These are phyloP conservation scores for Chaetodon auriga DNA, from an alignment of 2,113 vertebrate species.

Conservation along the genomic window DNA sequence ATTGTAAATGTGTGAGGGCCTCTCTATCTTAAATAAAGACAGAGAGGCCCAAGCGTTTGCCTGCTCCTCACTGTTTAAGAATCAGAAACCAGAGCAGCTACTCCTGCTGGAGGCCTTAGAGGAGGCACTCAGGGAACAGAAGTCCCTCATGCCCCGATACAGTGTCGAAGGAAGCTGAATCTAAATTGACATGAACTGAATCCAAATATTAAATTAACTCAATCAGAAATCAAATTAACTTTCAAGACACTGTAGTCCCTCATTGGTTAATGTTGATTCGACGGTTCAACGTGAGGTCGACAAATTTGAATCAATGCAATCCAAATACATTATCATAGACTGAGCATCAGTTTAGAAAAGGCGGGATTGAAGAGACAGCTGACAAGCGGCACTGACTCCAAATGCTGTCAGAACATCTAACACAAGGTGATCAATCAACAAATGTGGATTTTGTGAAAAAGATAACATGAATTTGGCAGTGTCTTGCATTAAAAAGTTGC, in stretches of 20 bases:
- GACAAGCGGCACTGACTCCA: constrained; percentile 30
- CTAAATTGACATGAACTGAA: constrained; percentile 25
- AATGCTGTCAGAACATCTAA: constrained; percentile 6
- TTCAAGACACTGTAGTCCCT: not conserved
- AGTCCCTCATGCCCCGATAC: constrained; percentile 14
- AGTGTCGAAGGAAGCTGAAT: constrained; percentile 6
- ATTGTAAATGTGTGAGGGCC: constrained; percentile 1
- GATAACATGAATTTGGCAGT: not conserved
- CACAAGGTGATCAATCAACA: not conserved
- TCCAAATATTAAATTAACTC: constrained; percentile 18
- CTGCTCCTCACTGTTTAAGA: not conserved
- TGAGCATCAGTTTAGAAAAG: constrained; percentile 37
- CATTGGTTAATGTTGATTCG: constrained; percentile 20
- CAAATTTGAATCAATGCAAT: constrained; percentile 48
- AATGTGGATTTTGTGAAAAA: not conserved
- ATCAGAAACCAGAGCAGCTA: not conserved
- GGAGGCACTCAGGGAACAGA: constrained; percentile 17
- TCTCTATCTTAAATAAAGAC: not conserved
- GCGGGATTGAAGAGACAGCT: constrained; percentile 49
- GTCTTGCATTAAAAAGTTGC: not conserved
- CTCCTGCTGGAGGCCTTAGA: not conserved
- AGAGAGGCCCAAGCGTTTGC: not conserved
- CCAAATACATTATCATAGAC: constrained; percentile 37
- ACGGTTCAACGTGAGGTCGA: constrained; percentile 28
- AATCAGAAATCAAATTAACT: constrained; percentile 20